Percentiles rank a stretch among this genome's conserved stretches.
Evolutionary conservation across 2,113 vertebrate genomes (phyloP).

Genomic region (Microtus ochrogaster): DNA sequence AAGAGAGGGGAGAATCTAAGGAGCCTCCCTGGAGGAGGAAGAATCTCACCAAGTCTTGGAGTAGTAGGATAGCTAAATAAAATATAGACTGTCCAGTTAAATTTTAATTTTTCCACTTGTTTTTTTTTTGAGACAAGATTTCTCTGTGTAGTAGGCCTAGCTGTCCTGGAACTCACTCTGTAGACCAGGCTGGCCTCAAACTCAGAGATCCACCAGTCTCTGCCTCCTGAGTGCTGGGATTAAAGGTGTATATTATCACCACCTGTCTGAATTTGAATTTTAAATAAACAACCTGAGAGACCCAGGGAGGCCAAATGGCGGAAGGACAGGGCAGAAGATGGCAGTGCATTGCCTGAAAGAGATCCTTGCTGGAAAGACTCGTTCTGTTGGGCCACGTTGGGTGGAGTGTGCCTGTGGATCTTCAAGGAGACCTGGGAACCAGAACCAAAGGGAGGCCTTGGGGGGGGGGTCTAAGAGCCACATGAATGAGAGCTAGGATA

Average conservation of each 20-base stretch:
- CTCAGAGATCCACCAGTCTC: too few relatives aligned
- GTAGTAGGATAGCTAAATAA: not conserved
- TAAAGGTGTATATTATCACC: too few relatives aligned
- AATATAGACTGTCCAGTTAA: not conserved
- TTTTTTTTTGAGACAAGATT: too few relatives aligned
- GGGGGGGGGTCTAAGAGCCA: not conserved
- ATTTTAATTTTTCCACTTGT: constrained; percentile 1
- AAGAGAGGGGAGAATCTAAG: not conserved
- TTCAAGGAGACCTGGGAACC: not conserved
- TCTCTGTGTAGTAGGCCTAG: too few relatives aligned
- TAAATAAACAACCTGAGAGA: not conserved
- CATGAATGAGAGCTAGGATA: not conserved
- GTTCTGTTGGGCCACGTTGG: not conserved
- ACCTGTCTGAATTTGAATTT: constrained; percentile 38
- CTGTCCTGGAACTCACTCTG: too few relatives aligned
- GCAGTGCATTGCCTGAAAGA: not conserved
- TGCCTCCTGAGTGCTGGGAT: too few relatives aligned
- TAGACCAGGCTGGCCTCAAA: too few relatives aligned
- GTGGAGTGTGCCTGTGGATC: not conserved
- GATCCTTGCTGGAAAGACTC: not conserved
- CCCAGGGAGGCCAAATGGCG: not conserved
- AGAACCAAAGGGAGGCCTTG: not conserved
- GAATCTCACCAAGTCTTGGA: not conserved
- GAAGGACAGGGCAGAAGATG: not conserved
- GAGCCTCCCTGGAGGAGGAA: constrained; percentile 5